phyloP scores from a whole-genome alignment of 2,797 vertebrate genomes.

The Hephaestus fuliginosus region DNA sequence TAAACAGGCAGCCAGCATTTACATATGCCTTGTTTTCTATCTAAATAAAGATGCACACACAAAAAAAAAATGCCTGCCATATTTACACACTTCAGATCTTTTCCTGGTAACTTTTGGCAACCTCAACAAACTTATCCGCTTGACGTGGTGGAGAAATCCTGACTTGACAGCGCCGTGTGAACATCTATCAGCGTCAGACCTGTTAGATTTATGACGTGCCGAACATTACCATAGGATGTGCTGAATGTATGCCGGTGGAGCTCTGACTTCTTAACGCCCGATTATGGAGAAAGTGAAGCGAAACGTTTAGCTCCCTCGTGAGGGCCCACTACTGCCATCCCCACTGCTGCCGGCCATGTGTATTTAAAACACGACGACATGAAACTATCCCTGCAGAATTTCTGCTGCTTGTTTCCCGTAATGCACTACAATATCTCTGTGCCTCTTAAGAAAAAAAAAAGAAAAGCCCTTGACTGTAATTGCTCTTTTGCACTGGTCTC shows the following conservation, averaged over 20 bases:
- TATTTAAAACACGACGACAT: slow-evolving; percentile 63
- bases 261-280: slow-evolving; percentile 58
- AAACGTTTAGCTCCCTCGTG: slow-evolving; percentile 55
- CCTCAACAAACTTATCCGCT: slow-evolving; percentile 44
- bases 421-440: slow-evolving; percentile 65
- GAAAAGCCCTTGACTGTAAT: slow-evolving; percentile 75
- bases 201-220: slow-evolving; percentile 49
- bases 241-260: slow-evolving; percentile 17
- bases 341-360: slow-evolving; percentile 44
- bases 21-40: slow-evolving; percentile 75
- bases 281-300: slow-evolving; percentile 44
- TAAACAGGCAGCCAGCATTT: slow-evolving; percentile 77
- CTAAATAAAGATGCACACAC: slow-evolving; percentile 59
- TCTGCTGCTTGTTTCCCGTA: slow-evolving; percentile 64
- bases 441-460: slow-evolving; percentile 60
- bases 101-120: slow-evolving; percentile 56
- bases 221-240: slow-evolving; percentile 18
- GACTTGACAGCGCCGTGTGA: slow-evolving; percentile 30
- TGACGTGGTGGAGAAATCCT: slow-evolving; percentile 29
- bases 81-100: slow-evolving; percentile 63
- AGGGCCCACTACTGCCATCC: slow-evolving; percentile 50
- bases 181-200: slow-evolving; percentile 55
- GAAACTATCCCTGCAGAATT: slow-evolving; percentile 64
- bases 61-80: slow-evolving; percentile 29
- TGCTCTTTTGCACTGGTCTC: slow-evolving; percentile 79